Evolutionary conservation across 1,140 invertebrate species (phyloP).

Genomic region (Lasioglossum albipes): DNA sequence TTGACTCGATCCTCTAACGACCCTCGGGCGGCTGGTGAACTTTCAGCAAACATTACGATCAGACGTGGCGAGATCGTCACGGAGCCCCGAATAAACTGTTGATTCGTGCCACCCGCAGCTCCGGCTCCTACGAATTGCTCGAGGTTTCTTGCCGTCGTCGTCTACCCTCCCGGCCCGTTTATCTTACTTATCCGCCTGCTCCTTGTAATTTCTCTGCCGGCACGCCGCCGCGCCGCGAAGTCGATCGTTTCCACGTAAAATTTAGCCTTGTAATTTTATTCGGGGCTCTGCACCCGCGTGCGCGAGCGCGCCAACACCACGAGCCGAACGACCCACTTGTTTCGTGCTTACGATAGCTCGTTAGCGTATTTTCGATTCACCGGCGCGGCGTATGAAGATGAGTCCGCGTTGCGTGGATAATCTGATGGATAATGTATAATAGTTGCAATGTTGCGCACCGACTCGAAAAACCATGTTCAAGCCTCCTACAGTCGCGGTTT

Average conservation of each 20-base stretch:
- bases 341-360: neutral
- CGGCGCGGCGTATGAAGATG: neutral
- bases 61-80: slow-evolving; percentile 49
- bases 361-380: neutral
- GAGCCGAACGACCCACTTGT: neutral
- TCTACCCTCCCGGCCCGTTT: slow-evolving; percentile 18
- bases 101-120: slow-evolving; percentile 49
- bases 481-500: too few species aligned
- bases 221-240: neutral
- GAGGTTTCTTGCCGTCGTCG: slow-evolving; percentile 17
- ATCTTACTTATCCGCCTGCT: slow-evolving; percentile 17
- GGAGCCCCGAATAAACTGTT: slow-evolving; percentile 59
- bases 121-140: slow-evolving; percentile 31
- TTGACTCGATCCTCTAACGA: slow-evolving; percentile 48
- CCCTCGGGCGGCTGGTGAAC: slow-evolving; percentile 29
- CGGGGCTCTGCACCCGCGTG: too few species aligned
- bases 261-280: neutral
- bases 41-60: slow-evolving; percentile 58
- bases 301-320: too few species aligned
- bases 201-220: slow-evolving; percentile 13
- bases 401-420: too few species aligned
- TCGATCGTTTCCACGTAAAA: slow-evolving; percentile 29
- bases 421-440: too few species aligned
- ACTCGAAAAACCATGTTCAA: too few species aligned
- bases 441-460: too few species aligned